These are phyloP conservation scores for Mus pahari DNA, from an alignment of 2,113 vertebrate genomes.

Conservation along the genomic window DNA sequence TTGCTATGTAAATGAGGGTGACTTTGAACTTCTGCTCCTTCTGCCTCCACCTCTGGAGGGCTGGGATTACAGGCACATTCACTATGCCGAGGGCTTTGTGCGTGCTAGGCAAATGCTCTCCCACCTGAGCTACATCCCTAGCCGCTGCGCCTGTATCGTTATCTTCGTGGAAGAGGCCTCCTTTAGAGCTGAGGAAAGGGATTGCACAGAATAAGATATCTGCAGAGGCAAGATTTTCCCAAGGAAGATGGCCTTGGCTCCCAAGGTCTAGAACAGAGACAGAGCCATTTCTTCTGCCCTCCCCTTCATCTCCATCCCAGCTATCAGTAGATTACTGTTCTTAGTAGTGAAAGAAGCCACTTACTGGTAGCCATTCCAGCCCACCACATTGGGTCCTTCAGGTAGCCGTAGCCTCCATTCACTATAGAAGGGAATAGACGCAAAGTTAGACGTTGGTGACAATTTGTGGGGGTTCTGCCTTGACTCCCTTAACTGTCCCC, in stretches of 20 bases:
- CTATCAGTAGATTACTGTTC: background rate
- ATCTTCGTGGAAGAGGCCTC: background rate
- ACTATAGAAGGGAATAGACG: constrained; percentile 85
- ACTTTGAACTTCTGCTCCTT: background rate
- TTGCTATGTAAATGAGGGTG: background rate
- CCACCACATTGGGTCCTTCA: constrained; percentile 98
- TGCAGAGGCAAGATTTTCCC: background rate
- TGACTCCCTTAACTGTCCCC: background rate
- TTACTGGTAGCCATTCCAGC: constrained; percentile 96
- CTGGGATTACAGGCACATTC: background rate
- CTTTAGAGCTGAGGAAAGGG: background rate
- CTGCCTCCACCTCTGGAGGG: background rate
- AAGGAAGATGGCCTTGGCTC: background rate
- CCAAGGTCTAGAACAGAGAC: background rate
- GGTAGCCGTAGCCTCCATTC: constrained; percentile 95
- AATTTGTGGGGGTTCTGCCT: background rate
- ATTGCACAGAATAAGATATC: background rate
- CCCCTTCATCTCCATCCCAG: background rate
- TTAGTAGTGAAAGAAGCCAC: constrained; percentile 71
- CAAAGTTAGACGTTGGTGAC: background rate
- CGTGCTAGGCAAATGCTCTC: background rate
- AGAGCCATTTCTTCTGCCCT: background rate
- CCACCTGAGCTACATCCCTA: background rate
- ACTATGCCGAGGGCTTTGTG: background rate
- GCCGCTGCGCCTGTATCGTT: background rate